These are phyloP conservation scores for Platycheirus rosarum DNA, from an alignment of 2,888 invertebrate species.

Conservation along the genomic window DNA sequence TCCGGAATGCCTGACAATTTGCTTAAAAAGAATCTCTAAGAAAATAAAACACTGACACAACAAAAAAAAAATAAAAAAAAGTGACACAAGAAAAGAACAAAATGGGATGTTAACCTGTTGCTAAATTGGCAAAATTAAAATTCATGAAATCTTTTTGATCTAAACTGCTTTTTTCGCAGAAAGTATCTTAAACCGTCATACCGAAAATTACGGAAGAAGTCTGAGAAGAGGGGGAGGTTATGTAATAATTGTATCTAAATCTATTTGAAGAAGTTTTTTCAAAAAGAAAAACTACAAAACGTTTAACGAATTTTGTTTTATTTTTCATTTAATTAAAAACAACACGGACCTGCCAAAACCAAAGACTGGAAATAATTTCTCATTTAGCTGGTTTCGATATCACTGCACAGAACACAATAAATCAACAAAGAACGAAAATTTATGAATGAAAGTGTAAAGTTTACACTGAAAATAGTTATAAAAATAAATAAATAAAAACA, in stretches of 20 bases:
- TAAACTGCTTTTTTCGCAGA: too few relatives aligned
- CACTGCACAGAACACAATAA: constrained; percentile 30
- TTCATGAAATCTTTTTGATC: too few relatives aligned
- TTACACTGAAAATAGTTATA: constrained; percentile 27
- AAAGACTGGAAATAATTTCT: constrained; percentile 23
- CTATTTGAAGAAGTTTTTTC: background rate
- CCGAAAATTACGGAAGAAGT: too few relatives aligned
- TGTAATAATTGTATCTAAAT: background rate
- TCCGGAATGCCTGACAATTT: constrained; percentile 1
- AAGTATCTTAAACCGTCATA: background rate
- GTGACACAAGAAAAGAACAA: background rate
- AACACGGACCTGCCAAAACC: constrained; percentile 16
- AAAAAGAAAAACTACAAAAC: too few relatives aligned
- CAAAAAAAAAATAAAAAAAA: background rate
- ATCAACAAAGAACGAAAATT: constrained; percentile 28
- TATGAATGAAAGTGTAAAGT: constrained; percentile 40
- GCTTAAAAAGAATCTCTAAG: background rate
- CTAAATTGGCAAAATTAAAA: too few relatives aligned
- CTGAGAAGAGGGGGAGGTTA: background rate
- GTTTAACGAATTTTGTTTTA: too few relatives aligned
- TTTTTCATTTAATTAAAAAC: constrained; percentile 24
- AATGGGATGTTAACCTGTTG: background rate
- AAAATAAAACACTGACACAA: background rate
- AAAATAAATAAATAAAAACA: too few relatives aligned
- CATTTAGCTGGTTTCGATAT: constrained; percentile 18